These are phyloP conservation scores for Fistularia commersonii DNA, from an alignment of 2,797 vertebrate species.

Conservation along the genomic window DNA sequence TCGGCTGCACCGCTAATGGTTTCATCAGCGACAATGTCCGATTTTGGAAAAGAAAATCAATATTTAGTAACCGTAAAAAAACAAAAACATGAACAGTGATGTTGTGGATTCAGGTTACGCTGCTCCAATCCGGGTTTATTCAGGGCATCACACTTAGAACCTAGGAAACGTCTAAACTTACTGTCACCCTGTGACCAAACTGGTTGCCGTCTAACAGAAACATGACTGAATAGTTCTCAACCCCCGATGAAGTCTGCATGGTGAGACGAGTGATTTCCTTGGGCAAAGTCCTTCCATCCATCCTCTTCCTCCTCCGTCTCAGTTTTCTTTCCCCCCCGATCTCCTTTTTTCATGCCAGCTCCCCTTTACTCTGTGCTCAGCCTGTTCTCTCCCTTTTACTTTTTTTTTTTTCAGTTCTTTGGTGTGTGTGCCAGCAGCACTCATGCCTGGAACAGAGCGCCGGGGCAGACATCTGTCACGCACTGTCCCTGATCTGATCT, in stretches of 20 bases:
- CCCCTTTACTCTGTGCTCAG: constrained; percentile 10
- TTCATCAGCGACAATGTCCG: too few relatives aligned
- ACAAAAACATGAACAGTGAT: not conserved
- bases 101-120: not conserved
- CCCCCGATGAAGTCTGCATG: constrained; percentile 31
- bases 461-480: constrained; percentile 71
- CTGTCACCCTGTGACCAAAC: constrained; percentile 56
- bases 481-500: constrained; percentile 69
- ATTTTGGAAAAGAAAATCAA: constrained; percentile 1
- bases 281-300: constrained; percentile 9
- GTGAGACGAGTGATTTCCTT: constrained; percentile 32
- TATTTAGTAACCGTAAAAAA: not conserved
- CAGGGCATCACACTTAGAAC: constrained; percentile 26
- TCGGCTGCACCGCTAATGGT: too few relatives aligned
- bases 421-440: constrained; percentile 59
- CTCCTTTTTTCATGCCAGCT: constrained; percentile 18
- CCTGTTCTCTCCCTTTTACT: not conserved
- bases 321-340: constrained; percentile 5
- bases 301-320: constrained; percentile 2
- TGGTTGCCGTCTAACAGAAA: constrained; percentile 62
- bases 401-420: constrained; percentile 19
- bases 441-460: constrained; percentile 66
- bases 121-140: constrained; percentile 18
- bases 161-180: constrained; percentile 53
- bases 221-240: constrained; percentile 59